Evolutionary conservation across 92 coral and sea anemone species (phyloP).

Genomic region (Nematostella vectensis): DNA sequence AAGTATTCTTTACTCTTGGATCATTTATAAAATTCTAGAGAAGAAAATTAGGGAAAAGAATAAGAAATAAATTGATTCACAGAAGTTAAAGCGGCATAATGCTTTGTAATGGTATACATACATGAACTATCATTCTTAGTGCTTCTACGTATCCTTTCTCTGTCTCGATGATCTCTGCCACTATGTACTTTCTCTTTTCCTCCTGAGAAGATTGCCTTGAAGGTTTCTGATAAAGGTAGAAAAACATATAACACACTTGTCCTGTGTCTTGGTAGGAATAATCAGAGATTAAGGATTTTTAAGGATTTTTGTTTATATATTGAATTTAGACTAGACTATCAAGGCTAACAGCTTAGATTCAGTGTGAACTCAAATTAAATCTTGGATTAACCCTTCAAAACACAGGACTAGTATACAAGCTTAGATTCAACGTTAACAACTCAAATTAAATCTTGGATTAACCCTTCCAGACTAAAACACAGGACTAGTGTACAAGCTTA

Average conservation of each 20-base stretch:
- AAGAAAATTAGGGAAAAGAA: background rate
- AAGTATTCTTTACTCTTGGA: slow-evolving; percentile 34
- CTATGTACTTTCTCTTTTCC: slow-evolving; percentile 87
- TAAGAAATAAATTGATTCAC: background rate
- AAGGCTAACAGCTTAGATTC: too few relatives aligned
- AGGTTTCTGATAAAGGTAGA: slow-evolving; percentile 41
- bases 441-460: too few relatives aligned
- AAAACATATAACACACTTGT: background rate
- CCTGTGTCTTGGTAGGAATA: background rate
- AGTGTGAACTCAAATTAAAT: too few relatives aligned
- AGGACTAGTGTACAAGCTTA: too few relatives aligned
- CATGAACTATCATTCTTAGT: slow-evolving; percentile 77
- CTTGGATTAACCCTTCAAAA: too few relatives aligned
- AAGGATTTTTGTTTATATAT: background rate
- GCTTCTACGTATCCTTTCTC: slow-evolving; percentile 94
- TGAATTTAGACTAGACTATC: too few relatives aligned
- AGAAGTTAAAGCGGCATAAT: background rate
- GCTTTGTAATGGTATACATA: too few relatives aligned
- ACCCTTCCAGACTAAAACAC: too few relatives aligned
- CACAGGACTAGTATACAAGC: too few relatives aligned
- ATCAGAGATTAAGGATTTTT: background rate
- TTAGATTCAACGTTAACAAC: too few relatives aligned
- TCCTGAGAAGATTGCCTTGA: slow-evolving; percentile 76
- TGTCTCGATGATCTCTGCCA: slow-evolving; percentile 79
- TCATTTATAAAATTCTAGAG: slow-evolving; percentile 69